phyloP scores from a whole-genome alignment of 2,797 vertebrate species.

The Acridotheres tristis region DNA sequence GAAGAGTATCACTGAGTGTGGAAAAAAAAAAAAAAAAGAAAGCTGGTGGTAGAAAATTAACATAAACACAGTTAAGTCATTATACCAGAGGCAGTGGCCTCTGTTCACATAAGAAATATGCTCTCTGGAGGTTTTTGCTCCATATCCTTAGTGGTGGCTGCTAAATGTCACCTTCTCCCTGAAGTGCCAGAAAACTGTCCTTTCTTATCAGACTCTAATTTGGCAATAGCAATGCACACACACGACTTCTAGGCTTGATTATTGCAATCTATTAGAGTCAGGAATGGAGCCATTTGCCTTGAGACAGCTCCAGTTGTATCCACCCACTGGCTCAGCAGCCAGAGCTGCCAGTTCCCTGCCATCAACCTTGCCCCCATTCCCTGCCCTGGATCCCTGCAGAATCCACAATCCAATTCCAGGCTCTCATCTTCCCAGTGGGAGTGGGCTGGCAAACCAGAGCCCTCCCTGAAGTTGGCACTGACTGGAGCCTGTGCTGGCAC shows the following conservation, averaged over 20 bases:
- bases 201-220: background rate
- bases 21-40: background rate
- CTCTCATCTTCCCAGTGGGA: rapidly evolving
- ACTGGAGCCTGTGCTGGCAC: background rate
- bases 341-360: background rate
- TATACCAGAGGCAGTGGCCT: background rate
- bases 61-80: background rate
- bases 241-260: background rate
- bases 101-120: background rate
- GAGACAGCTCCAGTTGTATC: background rate
- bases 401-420: background rate
- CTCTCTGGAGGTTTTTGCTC: background rate
- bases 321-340: background rate
- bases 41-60: background rate
- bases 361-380: background rate
- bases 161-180: background rate
- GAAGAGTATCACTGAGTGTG: background rate
- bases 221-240: background rate
- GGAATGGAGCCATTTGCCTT: background rate
- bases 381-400: background rate
- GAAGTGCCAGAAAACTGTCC: background rate
- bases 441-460: background rate
- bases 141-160: background rate
- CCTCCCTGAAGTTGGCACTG: background rate
- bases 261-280: background rate